These are phyloP conservation scores for Pentalonia nigronervosa DNA, from an alignment of 1,140 invertebrate species.

Conservation along the genomic window DNA sequence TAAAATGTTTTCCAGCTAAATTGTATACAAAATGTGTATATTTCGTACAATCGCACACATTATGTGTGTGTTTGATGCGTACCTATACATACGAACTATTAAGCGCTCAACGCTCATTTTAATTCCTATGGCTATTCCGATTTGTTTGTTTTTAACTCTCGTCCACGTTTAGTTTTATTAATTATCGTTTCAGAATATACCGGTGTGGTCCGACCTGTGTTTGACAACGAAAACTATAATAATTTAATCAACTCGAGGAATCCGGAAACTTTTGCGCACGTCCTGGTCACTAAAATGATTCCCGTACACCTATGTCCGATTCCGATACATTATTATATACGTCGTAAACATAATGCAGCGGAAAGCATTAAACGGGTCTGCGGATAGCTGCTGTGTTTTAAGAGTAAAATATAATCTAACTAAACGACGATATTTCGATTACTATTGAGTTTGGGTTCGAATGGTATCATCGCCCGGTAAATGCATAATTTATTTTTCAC, in stretches of 20 bases:
- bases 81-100: not conserved
- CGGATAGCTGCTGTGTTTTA: too few species aligned
- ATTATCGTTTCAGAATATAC: not conserved
- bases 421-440: too few species aligned
- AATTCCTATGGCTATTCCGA: not conserved
- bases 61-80: not conserved
- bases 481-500: too few species aligned
- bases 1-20: not conserved
- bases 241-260: not conserved
- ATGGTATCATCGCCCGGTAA: too few species aligned
- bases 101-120: not conserved
- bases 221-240: constrained; percentile 9
- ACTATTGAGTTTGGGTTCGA: too few species aligned
- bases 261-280: not conserved
- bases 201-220: not conserved
- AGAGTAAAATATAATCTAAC: too few species aligned
- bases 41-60: too few species aligned
- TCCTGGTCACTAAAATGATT: not conserved
- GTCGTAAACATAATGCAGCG: too few species aligned
- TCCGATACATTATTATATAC: not conserved
- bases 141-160: not conserved
- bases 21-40: too few species aligned
- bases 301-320: not conserved
- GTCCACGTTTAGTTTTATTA: not conserved
- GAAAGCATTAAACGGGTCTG: too few species aligned